A percentile compares a stretch with the other conserved stretches of the same genome.
phyloP scores from a whole-genome alignment of 92 coral and sea anemone genomes.

The Montipora capitata region DNA sequence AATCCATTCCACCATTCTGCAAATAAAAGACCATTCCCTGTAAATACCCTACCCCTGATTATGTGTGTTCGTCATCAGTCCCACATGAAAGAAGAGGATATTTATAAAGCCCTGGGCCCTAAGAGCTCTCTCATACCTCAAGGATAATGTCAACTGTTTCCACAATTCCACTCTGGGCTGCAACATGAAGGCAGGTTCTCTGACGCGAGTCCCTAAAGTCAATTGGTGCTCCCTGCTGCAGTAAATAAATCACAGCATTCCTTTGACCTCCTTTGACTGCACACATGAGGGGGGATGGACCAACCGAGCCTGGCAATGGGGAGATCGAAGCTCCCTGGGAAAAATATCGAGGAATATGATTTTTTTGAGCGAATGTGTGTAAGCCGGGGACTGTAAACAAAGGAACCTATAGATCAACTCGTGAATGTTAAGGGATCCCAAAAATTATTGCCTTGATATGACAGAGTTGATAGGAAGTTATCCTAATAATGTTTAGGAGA shows the following conservation, averaged over 20 bases:
- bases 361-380: no score
- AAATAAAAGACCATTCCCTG: background rate
- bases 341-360: no score
- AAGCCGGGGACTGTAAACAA: no score
- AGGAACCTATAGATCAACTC: no score
- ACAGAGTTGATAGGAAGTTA: no score
- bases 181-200: slow-evolving; percentile 86
- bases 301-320: slow-evolving; percentile 68
- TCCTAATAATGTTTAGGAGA: no score
- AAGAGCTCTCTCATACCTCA: slow-evolving; percentile 35
- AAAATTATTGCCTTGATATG: no score
- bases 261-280: slow-evolving; percentile 85
- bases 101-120: no score
- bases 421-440: no score
- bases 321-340: slow-evolving; percentile 79
- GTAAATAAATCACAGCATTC: slow-evolving; percentile 72
- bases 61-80: no score
- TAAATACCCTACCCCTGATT: no score
- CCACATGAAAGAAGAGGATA: no score
- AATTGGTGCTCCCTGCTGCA: slow-evolving; percentile 81
- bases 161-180: slow-evolving; percentile 83
- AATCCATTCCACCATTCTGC: slow-evolving; percentile 63
- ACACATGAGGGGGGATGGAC: slow-evolving; percentile 86
- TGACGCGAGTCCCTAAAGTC: slow-evolving; percentile 70
- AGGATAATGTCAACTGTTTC: slow-evolving; percentile 79